Evolutionary conservation across 2,113 vertebrate species (phyloP).

Genomic region (Caretta caretta): DNA sequence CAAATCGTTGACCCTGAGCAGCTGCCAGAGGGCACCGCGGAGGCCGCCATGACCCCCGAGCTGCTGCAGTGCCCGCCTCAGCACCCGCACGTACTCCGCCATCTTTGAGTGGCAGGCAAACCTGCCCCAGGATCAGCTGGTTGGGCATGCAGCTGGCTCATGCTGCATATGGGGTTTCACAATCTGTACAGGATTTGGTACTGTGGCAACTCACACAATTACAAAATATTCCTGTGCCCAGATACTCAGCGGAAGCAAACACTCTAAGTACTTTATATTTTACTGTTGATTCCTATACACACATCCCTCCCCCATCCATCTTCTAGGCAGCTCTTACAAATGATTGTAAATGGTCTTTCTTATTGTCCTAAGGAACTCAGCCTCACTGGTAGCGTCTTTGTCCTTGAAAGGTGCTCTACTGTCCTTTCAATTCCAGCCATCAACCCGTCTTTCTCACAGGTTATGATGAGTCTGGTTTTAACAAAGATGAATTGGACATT

Average conservation of each 20-base stretch:
- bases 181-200: background rate
- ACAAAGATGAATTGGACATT: background rate
- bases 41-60: constrained; percentile 80
- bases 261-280: background rate
- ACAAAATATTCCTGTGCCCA: background rate
- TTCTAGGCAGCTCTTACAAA: background rate
- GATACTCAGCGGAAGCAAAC: background rate
- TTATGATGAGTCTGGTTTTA: background rate
- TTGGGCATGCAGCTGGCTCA: fast-evolving
- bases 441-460: background rate
- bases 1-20: constrained; percentile 87
- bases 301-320: background rate
- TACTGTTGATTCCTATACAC: constrained; percentile 2
- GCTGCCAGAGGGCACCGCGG: no score
- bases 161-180: background rate
- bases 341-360: background rate
- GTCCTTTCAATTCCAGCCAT: background rate
- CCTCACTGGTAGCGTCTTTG: background rate
- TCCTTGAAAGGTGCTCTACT: background rate
- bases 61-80: constrained; percentile 83
- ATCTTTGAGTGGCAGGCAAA: background rate
- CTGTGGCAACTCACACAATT: background rate
- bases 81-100: constrained; percentile 70
- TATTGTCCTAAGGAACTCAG: background rate
- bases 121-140: background rate